These are phyloP conservation scores for Notarius lentiginosus DNA, from an alignment of 2,113 vertebrate genomes.

Conservation along the genomic window DNA sequence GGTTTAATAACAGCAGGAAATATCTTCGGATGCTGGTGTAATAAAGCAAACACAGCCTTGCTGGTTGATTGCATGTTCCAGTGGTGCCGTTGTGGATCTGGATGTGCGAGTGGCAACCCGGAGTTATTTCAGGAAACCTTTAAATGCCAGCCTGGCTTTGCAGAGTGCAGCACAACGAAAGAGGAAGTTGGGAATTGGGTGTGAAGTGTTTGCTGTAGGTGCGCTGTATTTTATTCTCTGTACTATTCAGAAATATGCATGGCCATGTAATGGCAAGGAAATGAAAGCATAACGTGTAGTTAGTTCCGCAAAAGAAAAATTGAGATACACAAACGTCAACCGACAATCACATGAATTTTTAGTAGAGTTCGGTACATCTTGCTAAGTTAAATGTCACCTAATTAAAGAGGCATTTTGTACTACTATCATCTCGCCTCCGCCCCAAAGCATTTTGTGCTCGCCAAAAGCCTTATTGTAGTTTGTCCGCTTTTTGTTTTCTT, in stretches of 20 bases:
- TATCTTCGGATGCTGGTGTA: not conserved
- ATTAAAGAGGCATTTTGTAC: not conserved
- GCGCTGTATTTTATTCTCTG: not conserved
- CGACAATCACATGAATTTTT: not conserved
- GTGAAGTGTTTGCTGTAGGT: not conserved
- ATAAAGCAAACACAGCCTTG: not conserved
- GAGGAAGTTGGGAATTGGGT: slow-evolving; percentile 21
- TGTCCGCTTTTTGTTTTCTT: not conserved
- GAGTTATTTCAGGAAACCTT: slow-evolving; percentile 1
- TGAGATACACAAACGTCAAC: not conserved
- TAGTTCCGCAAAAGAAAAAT: slow-evolving; percentile 30
- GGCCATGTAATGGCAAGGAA: slow-evolving; percentile 56
- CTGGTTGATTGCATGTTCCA: not conserved
- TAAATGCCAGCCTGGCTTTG: not conserved
- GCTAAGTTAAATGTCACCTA: no score
- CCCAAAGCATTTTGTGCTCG: not conserved
- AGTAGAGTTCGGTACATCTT: not conserved
- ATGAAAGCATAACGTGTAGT: slow-evolving; percentile 45
- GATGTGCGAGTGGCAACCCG: not conserved
- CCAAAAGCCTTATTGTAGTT: not conserved
- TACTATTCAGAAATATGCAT: slow-evolving; percentile 51
- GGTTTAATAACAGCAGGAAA: not conserved
- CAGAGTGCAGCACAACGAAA: slow-evolving; percentile 1
- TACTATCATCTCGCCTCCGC: not conserved
- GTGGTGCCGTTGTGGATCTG: not conserved